Evolutionary conservation across 2,797 vertebrate genomes (phyloP).

Genomic region (Crax fasciolata): DNA sequence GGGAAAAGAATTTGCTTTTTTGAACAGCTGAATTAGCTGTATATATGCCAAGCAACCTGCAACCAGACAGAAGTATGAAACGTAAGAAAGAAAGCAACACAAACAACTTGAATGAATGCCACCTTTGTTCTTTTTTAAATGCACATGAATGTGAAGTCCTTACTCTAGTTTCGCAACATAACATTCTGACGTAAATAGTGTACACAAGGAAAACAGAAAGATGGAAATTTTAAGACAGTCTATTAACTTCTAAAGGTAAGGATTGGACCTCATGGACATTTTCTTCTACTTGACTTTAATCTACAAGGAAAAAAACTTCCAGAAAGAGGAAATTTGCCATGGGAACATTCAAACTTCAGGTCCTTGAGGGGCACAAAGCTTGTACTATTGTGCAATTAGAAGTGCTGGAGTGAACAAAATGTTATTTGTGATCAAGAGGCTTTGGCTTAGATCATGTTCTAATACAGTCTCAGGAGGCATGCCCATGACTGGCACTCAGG

Average conservation of each 20-base stretch:
- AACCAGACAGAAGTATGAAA: not conserved
- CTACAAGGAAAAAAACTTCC: not conserved
- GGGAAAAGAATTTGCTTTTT: not conserved
- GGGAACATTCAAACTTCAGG: not conserved
- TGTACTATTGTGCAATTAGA: not conserved
- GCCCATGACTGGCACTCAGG: not conserved
- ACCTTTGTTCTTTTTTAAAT: slow-evolving; percentile 14
- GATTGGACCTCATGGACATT: not conserved
- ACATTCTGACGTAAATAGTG: not conserved
- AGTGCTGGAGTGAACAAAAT: not conserved
- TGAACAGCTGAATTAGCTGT: not conserved
- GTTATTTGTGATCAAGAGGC: not conserved
- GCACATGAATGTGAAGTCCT: not conserved
- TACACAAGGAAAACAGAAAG: not conserved
- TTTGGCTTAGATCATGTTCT: not conserved
- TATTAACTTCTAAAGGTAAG: slow-evolving; percentile 29
- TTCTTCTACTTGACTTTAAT: not conserved
- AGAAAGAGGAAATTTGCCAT: not conserved
- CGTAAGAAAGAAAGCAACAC: not conserved
- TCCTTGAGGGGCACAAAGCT: not conserved
- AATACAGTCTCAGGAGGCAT: not conserved
- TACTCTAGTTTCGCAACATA: not conserved
- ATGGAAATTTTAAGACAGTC: not conserved
- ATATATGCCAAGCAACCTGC: not conserved
- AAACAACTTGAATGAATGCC: not conserved